Conservation (phyloP, 2,113 vertebrate species). For the Pseudorhombus dupliciocellatus region DNA sequence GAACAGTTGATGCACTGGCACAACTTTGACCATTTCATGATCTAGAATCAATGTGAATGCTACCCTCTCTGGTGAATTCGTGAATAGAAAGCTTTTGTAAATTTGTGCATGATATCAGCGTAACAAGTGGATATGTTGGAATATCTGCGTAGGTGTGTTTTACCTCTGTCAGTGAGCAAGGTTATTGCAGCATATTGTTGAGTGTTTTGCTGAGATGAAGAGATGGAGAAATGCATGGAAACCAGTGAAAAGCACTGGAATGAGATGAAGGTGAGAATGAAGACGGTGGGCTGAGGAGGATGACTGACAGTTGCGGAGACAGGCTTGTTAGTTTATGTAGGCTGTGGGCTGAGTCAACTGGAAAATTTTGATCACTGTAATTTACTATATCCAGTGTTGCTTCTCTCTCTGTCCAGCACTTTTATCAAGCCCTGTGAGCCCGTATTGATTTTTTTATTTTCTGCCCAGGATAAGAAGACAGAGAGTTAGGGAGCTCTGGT, state of each 20-base stretch:
- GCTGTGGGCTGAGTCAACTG: constrained; percentile 92
- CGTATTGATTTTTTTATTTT: constrained; percentile 99
- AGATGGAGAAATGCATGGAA: constrained; percentile 1
- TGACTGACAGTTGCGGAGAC: constrained; percentile 90
- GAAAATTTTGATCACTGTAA: constrained; percentile 99
- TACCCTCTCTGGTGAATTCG: too few relatives aligned
- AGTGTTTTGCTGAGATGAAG: neutral
- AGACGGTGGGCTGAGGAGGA: constrained; percentile 78
- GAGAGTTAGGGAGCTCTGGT: constrained; percentile 95
- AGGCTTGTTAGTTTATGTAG: constrained; percentile 95
- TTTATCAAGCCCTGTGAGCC: constrained; percentile 95
- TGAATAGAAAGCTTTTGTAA: too few relatives aligned
- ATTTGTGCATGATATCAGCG: too few relatives aligned
- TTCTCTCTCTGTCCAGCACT: constrained; percentile 88
- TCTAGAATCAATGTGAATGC: too few relatives aligned
- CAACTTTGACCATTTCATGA: too few relatives aligned
- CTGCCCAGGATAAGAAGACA: constrained; percentile 99
- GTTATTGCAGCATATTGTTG: neutral
- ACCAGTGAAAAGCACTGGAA: constrained; percentile 22
- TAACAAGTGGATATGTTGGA: too few relatives aligned
- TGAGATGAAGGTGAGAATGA: constrained; percentile 36
- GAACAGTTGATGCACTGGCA: too few relatives aligned
- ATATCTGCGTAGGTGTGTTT: neutral
- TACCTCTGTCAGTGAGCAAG: neutral
- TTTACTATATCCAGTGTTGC: constrained; percentile 94